phyloP scores from a whole-genome alignment of 1,140 invertebrate genomes.

The Nymphalis io region DNA sequence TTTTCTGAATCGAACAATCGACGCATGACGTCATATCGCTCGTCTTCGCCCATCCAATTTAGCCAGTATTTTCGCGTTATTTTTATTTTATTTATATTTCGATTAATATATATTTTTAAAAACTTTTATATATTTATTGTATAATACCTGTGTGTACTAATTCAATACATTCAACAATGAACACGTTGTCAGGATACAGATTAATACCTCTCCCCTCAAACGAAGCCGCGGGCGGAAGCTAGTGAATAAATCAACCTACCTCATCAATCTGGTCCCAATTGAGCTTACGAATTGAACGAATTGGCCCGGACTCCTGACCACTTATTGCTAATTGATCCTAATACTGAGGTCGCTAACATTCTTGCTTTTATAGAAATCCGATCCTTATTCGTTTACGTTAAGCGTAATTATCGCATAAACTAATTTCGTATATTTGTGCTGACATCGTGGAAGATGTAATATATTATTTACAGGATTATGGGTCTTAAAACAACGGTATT shows the following conservation, averaged over 20 bases:
- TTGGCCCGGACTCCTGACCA: slow-evolving; percentile 44
- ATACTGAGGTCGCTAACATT: slow-evolving; percentile 6
- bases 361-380: slow-evolving; percentile 15
- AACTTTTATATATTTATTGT: too few species aligned
- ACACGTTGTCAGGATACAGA: too few species aligned
- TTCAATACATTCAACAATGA: too few species aligned
- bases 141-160: too few species aligned
- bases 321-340: slow-evolving; percentile 48
- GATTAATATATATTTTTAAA: too few species aligned
- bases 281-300: slow-evolving; percentile 48
- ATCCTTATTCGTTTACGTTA: slow-evolving; percentile 16
- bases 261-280: slow-evolving; percentile 53
- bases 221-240: too few species aligned
- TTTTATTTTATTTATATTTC: too few species aligned
- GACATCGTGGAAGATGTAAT: neutral
- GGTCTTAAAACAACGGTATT: neutral
- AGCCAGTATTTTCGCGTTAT: too few species aligned
- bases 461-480: neutral
- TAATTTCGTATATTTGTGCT: slow-evolving; percentile 29
- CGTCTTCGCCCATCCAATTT: too few species aligned
- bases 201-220: too few species aligned
- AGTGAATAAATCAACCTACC: slow-evolving; percentile 28
- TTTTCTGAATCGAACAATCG: too few species aligned
- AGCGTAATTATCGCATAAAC: slow-evolving; percentile 12
- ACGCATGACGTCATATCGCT: too few species aligned